Percentiles rank a stretch among this genome's conserved stretches.
These are phyloP conservation scores for Orthosia gracilis DNA, from an alignment of 2,888 invertebrate species.

Conservation along the genomic window DNA sequence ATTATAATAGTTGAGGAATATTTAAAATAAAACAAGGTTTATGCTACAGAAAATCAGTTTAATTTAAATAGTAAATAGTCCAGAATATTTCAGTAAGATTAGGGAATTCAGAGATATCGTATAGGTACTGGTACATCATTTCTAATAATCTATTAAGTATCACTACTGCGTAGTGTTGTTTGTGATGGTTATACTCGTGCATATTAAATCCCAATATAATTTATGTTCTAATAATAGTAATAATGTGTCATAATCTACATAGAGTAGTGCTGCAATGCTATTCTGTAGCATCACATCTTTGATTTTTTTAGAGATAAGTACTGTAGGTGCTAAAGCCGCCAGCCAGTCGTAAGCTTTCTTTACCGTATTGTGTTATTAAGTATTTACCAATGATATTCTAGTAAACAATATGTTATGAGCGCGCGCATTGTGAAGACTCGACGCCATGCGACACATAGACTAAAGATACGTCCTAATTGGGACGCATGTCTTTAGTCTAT, in stretches of 20 bases:
- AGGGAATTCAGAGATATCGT: conserved; percentile 7
- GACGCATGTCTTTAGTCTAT: no score
- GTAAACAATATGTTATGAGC: no score
- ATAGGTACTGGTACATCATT: conserved; percentile 13
- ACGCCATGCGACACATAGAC: no score
- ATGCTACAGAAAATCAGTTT: conserved; percentile 52
- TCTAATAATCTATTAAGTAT: background rate
- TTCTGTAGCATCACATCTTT: conserved; percentile 15
- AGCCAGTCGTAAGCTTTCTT: no score
- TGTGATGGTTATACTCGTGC: background rate
- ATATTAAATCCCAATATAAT: conserved; percentile 9
- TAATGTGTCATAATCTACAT: background rate
- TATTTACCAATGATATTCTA: no score
- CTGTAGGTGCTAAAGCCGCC: background rate
- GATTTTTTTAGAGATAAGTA: background rate
- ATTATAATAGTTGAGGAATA: no score
- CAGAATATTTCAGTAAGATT: conserved; percentile 19
- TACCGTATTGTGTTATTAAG: background rate
- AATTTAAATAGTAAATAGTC: conserved; percentile 47
- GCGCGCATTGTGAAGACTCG: no score
- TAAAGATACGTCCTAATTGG: no score
- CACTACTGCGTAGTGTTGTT: conserved; percentile 6
- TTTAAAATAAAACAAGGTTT: conserved; percentile 41
- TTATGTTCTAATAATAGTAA: background rate
- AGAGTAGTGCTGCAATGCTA: conserved; percentile 1